phyloP scores from a whole-genome alignment of 53 echinoderm and acorn worm genomes.

The Actinopyga echinites region DNA sequence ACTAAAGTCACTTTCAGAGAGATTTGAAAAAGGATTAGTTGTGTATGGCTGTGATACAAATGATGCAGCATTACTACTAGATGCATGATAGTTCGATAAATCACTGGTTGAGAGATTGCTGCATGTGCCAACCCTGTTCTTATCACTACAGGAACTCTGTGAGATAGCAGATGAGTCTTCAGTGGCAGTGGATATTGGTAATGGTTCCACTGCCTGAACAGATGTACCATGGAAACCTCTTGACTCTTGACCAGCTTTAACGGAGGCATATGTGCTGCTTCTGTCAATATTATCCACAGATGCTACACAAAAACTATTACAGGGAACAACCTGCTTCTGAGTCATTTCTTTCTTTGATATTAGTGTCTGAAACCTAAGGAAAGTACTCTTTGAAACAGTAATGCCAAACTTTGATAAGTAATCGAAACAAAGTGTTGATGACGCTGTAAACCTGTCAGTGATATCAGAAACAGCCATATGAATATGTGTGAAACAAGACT shows the following conservation, averaged over 20 bases:
- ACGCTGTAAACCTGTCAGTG: conserved; percentile 40
- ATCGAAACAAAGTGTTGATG: conserved; percentile 47
- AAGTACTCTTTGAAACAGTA: conserved; percentile 19
- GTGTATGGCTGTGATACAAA: background rate
- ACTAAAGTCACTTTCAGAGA: conserved; percentile 8
- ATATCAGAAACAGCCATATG: conserved; percentile 43
- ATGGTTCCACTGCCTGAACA: conserved; percentile 13
- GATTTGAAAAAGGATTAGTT: background rate
- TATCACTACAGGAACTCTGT: background rate
- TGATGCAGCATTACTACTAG: background rate
- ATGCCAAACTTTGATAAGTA: conserved; percentile 42
- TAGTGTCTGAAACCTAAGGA: background rate
- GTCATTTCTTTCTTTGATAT: conserved; percentile 30
- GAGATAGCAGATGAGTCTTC: background rate
- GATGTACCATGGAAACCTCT: conserved; percentile 23
- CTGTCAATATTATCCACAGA: conserved; percentile 44
- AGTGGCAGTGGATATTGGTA: background rate
- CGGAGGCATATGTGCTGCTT: conserved; percentile 19
- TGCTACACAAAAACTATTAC: conserved; percentile 26
- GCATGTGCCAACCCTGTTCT: background rate
- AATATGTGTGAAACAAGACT: conserved; percentile 34
- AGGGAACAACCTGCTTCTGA: background rate
- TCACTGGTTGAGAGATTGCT: background rate
- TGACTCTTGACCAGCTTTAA: background rate
- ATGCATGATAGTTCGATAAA: background rate